These are phyloP conservation scores for Paracanthobrama guichenoti DNA, from an alignment of 2,113 vertebrate genomes.

Conservation along the genomic window DNA sequence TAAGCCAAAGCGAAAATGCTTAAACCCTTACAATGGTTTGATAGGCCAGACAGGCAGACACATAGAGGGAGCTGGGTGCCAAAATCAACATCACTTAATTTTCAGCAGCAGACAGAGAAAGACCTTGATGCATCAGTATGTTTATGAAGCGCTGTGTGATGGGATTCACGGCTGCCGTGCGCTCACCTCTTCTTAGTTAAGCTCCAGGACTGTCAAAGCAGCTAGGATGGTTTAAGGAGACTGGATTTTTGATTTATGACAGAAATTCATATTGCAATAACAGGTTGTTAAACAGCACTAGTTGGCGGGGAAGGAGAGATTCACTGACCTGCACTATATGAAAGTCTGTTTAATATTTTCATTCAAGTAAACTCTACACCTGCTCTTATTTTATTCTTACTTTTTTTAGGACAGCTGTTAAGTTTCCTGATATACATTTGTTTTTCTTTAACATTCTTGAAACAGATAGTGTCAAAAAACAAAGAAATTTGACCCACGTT, in stretches of 20 bases:
- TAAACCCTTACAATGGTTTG: conserved; percentile 42
- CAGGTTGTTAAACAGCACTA: conserved; percentile 32
- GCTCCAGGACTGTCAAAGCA: conserved; percentile 45
- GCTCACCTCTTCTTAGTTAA: conserved; percentile 34
- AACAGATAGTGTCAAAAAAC: not conserved
- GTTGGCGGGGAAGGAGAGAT: conserved; percentile 8
- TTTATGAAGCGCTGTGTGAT: conserved; percentile 39
- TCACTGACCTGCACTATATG: conserved; percentile 25
- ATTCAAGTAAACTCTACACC: conserved; percentile 17
- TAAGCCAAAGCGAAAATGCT: conserved; percentile 54
- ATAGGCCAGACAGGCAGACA: conserved; percentile 54
- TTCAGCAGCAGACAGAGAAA: conserved; percentile 50
- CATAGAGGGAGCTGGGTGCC: conserved; percentile 46
- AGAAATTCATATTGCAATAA: conserved; percentile 41
- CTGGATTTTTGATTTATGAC: conserved; percentile 33
- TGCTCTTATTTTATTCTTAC: not conserved
- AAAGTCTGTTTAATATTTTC: conserved; percentile 21
- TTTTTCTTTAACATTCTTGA: not conserved
- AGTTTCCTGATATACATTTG: not conserved
- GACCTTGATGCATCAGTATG: conserved; percentile 41
- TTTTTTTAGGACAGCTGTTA: not conserved
- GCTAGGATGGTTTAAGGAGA: conserved; percentile 33
- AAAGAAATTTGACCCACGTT: too few species aligned
- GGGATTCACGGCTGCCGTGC: conserved; percentile 39
- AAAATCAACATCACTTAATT: conserved; percentile 61